A percentile compares a stretch with the other conserved stretches of the same genome.
phyloP scores from a whole-genome alignment of 2,888 invertebrate species.

The Neuroscelio doddi region DNA sequence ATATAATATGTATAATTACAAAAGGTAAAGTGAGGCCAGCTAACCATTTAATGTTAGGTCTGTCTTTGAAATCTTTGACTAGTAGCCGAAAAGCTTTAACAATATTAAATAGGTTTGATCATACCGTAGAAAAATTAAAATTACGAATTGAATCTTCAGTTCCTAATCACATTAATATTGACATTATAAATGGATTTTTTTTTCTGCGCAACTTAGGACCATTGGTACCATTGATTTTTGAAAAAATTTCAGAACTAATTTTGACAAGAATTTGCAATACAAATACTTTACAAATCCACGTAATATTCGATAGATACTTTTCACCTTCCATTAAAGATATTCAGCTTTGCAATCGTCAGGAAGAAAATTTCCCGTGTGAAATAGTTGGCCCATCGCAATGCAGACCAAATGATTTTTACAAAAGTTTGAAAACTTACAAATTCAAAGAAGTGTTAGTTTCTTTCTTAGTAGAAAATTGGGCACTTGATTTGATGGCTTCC shows the following conservation, averaged over 20 bases:
- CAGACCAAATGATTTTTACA: conserved; percentile 3
- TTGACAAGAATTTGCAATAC: conserved; percentile 52
- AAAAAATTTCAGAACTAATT: conserved; percentile 54
- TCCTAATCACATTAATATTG: conserved; percentile 22
- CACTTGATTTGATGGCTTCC: not conserved
- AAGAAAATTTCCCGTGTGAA: conserved; percentile 1
- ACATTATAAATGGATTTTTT: conserved; percentile 57
- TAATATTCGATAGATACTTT: conserved; percentile 58
- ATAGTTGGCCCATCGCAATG: conserved; percentile 13
- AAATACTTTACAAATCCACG: conserved; percentile 51
- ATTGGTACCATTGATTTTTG: conserved; percentile 55
- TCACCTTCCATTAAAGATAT: conserved; percentile 36
- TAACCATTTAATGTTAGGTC: conserved; percentile 55
- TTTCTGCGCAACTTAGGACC: conserved; percentile 50
- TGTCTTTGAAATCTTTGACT: conserved; percentile 56
- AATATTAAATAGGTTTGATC: conserved; percentile 58
- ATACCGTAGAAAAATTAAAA: conserved; percentile 51
- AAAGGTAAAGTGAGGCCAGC: conserved; percentile 51
- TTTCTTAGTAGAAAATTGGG: conserved; percentile 7
- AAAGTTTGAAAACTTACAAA: conserved; percentile 1
- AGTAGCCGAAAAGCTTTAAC: conserved; percentile 52
- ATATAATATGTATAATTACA: conserved; percentile 52
- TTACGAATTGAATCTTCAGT: not conserved
- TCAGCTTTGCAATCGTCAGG: conserved; percentile 16
- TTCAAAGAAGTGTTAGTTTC: conserved; percentile 2